phyloP scores from a whole-genome alignment of 2,113 vertebrate species.

The Rynchops niger region DNA sequence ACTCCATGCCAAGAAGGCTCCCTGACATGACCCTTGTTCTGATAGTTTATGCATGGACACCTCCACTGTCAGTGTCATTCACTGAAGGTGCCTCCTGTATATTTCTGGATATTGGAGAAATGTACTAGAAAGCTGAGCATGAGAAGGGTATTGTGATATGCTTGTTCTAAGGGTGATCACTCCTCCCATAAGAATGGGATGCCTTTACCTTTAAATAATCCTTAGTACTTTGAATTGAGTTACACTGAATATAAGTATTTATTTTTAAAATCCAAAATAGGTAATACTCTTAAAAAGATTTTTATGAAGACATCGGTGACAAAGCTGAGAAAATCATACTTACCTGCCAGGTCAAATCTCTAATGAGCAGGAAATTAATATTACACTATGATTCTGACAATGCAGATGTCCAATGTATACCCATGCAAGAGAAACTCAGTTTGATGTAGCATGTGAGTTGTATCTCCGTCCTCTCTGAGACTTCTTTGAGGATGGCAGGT shows the following conservation, averaged over 20 bases:
- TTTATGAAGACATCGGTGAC: not conserved
- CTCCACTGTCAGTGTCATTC: not conserved
- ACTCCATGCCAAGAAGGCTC: not conserved
- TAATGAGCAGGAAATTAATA: not conserved
- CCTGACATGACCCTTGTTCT: not conserved
- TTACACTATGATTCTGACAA: not conserved
- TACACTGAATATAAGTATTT: not conserved
- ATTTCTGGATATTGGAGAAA: not conserved
- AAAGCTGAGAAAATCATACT: not conserved
- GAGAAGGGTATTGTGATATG: not conserved
- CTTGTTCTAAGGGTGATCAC: not conserved
- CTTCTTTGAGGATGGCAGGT: not conserved
- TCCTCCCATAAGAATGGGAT: not conserved
- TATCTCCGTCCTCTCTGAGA: not conserved
- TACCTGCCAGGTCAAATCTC: not conserved
- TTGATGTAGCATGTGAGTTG: not conserved
- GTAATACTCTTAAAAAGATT: not conserved
- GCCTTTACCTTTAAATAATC: not conserved
- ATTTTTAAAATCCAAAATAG: not conserved
- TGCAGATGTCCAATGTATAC: not conserved
- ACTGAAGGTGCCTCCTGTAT: not conserved
- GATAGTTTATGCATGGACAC: not conserved
- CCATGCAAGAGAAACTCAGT: not conserved
- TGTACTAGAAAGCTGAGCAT: not conserved
- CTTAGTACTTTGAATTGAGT: not conserved